Evolutionary conservation across 2,888 invertebrate genomes (phyloP), one percentile per base, ranked within the genome.

Genomic region (Chymomyza caudatula): DNA sequence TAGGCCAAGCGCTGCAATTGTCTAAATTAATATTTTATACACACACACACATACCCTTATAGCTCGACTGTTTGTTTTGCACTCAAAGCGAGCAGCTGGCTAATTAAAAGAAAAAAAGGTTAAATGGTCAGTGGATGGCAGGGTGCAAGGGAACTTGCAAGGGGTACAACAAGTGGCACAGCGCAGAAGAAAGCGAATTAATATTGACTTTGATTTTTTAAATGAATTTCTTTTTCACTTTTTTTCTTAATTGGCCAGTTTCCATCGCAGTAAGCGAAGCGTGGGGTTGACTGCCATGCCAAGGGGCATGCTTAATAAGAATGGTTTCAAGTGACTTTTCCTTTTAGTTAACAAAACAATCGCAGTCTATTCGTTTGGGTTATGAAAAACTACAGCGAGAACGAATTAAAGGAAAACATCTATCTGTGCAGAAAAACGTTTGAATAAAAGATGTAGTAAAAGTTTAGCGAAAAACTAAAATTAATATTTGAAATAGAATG

Each of bases 191-290:
- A 80, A 83, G 76, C 69, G 76, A 85, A 85, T 71, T 80, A 80
- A 63, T 80, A 79, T 85, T 85, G 80, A 80, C 85, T 85, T 80
- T 80, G 85, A 80, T 80, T 70, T 76, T 69, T 57, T 63, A 76
- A 80, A 71, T 81, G 65, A 84, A 81, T 81, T 80, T 63, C 51
- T 25, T 11, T 65, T 71, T 74, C 54, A 57, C 56, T 65, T 58
- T 54, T 60, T 19, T 19, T 47, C 17, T 47, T 47, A 47, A 47
- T 47, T 47, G 15, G 2, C 11, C 29, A 11, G 29, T 2, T n/a
- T n/a, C 8, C 11, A 37, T 11, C 11, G 8, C 8, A 37, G 25
- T 4, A 25, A 11, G 29, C 8, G 11, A 37, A 37, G 29, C 11
- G 29, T 29, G 11, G 29, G 29, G 29, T 37, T 37, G 29, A 37